Evolutionary conservation across 30 jellyfish, hydroid and myxozoan genomes (phyloP).

Genomic region (Hydractinia symbiolongicarpus): DNA sequence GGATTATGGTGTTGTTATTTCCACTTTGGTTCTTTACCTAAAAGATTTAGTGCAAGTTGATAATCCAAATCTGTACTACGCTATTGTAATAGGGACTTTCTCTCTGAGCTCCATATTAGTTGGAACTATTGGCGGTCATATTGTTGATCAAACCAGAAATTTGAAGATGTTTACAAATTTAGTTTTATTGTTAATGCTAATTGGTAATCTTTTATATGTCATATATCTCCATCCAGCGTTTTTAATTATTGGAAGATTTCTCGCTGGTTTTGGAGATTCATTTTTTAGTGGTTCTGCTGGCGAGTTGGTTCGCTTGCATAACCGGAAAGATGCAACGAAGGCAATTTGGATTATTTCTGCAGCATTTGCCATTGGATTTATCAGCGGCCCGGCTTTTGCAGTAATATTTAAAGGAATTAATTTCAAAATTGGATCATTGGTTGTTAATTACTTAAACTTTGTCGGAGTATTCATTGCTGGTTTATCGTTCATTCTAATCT

Average conservation of each 20-base stretch:
- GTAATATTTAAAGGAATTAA: background rate
- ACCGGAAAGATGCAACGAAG: background rate
- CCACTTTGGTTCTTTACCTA: constrained; percentile 3
- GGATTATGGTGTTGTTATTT: background rate
- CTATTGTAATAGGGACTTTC: background rate
- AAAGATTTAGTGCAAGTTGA: background rate
- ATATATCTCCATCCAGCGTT: constrained; percentile 6
- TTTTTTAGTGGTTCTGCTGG: constrained; percentile 7
- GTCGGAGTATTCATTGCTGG: constrained; percentile 5
- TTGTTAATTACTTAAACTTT: background rate
- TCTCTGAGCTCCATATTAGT: background rate
- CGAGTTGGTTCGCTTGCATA: constrained; percentile 11
- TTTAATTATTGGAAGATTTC: constrained; percentile 19
- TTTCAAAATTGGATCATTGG: constrained; percentile 10
- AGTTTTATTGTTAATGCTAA: background rate
- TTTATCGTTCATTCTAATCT: background rate
- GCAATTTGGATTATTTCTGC: constrained; percentile 4
- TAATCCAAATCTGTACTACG: constrained; percentile 5
- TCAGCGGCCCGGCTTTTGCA: constrained; percentile 13
- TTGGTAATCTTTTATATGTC: constrained; percentile 23
- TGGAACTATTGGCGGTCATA: background rate
- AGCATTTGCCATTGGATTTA: constrained; percentile 4
- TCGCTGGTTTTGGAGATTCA: constrained; percentile 27
- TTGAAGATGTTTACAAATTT: background rate
- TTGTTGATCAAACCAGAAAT: background rate